These are phyloP conservation scores for Epinotia ramella DNA, from an alignment of 2,888 invertebrate species.

Conservation along the genomic window DNA sequence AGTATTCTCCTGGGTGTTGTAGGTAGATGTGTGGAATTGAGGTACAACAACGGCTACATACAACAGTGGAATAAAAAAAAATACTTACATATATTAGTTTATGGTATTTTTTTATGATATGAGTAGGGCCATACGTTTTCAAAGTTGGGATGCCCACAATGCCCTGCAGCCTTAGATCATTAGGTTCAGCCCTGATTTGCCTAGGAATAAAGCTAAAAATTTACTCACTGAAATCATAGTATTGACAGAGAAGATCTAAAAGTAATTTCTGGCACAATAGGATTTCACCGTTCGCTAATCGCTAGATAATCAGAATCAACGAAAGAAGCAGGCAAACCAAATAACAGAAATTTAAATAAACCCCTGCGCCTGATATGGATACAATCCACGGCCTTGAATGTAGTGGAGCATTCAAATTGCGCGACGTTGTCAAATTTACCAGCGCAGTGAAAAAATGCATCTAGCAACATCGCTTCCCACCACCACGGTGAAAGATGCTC, in stretches of 20 bases:
- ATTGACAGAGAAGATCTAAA: not conserved
- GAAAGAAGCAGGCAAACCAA: constrained; percentile 8
- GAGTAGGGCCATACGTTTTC: too few species aligned
- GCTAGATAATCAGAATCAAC: not conserved
- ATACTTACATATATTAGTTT: too few species aligned
- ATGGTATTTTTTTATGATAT: too few species aligned
- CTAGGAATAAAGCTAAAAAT: not conserved
- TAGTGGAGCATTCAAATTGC: constrained; percentile 62
- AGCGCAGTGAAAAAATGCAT: constrained; percentile 71
- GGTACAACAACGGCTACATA: too few species aligned
- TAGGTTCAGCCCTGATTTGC: not conserved
- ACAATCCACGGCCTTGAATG: constrained; percentile 46
- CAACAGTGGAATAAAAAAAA: too few species aligned
- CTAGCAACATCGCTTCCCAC: constrained; percentile 77
- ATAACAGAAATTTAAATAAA: constrained; percentile 17
- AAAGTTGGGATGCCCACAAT: not conserved
- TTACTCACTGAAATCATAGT: not conserved
- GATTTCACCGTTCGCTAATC: not conserved
- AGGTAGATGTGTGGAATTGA: too few species aligned
- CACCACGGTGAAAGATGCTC: constrained; percentile 55
- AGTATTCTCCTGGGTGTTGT: too few species aligned
- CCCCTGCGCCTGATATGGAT: constrained; percentile 34
- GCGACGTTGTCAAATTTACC: constrained; percentile 82
- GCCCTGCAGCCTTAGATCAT: not conserved
- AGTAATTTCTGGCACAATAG: not conserved